Evolutionary conservation across 2,113 vertebrate species (phyloP), one percentile per base, ranked within the genome.

Genomic region (Leuciscus idus): DNA sequence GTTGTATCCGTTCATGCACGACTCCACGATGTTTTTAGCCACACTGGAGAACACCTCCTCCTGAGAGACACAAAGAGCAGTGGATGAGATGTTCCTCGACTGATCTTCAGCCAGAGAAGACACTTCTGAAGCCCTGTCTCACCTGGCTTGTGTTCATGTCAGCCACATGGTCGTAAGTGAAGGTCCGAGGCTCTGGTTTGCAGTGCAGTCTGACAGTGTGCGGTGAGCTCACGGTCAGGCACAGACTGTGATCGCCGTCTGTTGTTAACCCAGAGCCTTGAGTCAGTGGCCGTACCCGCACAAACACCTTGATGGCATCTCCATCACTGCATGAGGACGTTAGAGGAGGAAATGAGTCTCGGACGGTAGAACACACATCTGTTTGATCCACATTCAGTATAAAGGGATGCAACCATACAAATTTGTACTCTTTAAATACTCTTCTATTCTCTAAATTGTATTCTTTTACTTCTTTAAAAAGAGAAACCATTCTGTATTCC

Each of bases 1-100:
- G 33, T 99, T 99, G 89, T 99, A 99, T 83, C 98, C 98, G 66
- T 97, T 98, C 94, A 99, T 96, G 83, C 97, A 99, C 4, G 97
- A 99, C 89, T 99, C 97, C 89, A 99, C 96, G 70, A 99, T 98
- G 90, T 94, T 96, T 94, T 97, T 98, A 84, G 96, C 98, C 90
- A 98, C 97, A 30, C 90, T 94, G 85, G 96, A 96, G 91, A 99
- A 99, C 0, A 99, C 96, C 2, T 97, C 95, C 73, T 99, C 98
- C 98, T 99, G 90, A 23, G 61, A 62, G 39, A 79, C 13, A 78
- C 85, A 46, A 59, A 19, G 70, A 46, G 12, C 15, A 48, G 43
- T 10, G 15, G 55, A 85, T 64, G 57, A 52, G 36, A 87, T 15
- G 1, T 74, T 48, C 17, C 8, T 12, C 43, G 2, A 8, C 23